phyloP scores from a whole-genome alignment of 2,113 vertebrate genomes.

The Holacanthus passer region DNA sequence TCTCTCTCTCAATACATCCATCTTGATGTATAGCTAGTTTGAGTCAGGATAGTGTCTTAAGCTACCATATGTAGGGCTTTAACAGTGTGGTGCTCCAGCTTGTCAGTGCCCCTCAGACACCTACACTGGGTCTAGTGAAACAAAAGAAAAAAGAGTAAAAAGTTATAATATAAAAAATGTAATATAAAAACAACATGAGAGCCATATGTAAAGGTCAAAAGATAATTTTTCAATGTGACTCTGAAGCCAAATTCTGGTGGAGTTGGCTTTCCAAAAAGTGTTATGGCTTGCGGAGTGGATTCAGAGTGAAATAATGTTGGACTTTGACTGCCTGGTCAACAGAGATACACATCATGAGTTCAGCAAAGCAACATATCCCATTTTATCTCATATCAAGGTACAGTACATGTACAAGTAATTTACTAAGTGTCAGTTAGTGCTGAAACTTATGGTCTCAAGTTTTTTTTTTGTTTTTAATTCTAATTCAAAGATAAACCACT shows the following conservation, averaged over 20 bases:
- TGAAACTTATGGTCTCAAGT: no score
- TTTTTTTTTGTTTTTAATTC: no score
- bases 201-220: slow-evolving; percentile 53
- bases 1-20: neutral
- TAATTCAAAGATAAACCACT: no score
- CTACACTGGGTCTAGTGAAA: slow-evolving; percentile 30
- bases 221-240: slow-evolving; percentile 22
- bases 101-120: slow-evolving; percentile 24
- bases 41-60: slow-evolving; percentile 63
- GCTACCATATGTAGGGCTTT: slow-evolving; percentile 58
- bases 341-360: no score
- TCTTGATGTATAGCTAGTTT: slow-evolving; percentile 63
- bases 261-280: neutral
- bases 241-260: neutral
- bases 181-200: slow-evolving; percentile 46
- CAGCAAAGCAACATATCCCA: no score
- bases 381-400: no score
- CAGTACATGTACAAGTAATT: no score
- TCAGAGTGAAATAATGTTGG: slow-evolving; percentile 46
- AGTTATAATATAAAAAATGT: slow-evolving; percentile 38
- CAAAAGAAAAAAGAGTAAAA: neutral
- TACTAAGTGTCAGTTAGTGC: no score
- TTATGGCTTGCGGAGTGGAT: slow-evolving; percentile 43
- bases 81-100: slow-evolving; percentile 45
- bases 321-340: no score